Base-by-base conservation (phyloP, 2,113 vertebrate genomes). In the Pyrgilauda ruficollis region DNA sequence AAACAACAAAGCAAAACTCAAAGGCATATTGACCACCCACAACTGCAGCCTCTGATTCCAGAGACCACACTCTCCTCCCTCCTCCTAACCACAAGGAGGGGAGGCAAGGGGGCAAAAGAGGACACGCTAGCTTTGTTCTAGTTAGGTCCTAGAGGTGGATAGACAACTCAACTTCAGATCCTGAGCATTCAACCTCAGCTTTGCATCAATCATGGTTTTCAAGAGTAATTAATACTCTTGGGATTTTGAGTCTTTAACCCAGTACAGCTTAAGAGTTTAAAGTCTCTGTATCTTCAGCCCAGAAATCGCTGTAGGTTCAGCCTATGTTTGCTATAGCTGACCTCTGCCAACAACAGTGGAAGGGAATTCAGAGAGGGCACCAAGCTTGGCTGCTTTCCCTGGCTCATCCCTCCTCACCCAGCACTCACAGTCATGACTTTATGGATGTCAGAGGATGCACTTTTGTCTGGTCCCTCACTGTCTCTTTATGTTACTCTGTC, bases 141-240 rank as follows among this genome's bases (percentile, higher is more conserved):
- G 14, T n/a, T 67, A 49, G 28, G 14, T 78, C 28, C 18, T 3
- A 16, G 24, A 74, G 18, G 26, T 46, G 24, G 20, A 20, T 39
- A 52, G n/a, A 46, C 37, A 59, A 12, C 12, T 37, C 27, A 12
- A 0, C 37, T 35, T 5, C 5, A 12, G 26, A 59, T 12, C 31
- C 8, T 15, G 15, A 49, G 33, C 9, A 4, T 81, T 81, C 66
- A 75, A 2, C 8, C 35, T 78, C 27, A 55, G 26, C 26, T 82
- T 86, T 80, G 22, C 20, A 28, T 1, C 31, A 19, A 46, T 47
- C 9, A 52, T 43, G 31, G 3, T 37, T 70, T 47, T 78, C 24
- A 74, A 37, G 31, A n/a, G 20, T 24, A 84, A 59, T n/a, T 49
- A 52, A 3, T 0, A 0, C 11, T 50, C n/a, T 72, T 79, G 21